Base-by-base conservation (phyloP, 1,140 invertebrate genomes). In the Lucilia cuprina region DNA sequence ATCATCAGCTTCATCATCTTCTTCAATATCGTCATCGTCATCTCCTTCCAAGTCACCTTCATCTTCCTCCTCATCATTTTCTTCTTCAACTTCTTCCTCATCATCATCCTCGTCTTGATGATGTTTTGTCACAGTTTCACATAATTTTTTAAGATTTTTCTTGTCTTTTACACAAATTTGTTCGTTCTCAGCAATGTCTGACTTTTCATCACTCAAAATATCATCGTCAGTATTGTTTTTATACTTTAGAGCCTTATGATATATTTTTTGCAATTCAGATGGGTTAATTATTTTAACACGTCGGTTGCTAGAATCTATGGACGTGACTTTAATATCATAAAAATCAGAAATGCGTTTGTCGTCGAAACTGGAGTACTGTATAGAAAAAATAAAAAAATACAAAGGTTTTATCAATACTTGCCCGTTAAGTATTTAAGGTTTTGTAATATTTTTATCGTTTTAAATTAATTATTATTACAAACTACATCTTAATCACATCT, bases 301-400 rank as follows among this genome's bases (percentile, higher is more conserved):
- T 41, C 89, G 85, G 30, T 90, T 89, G 49, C 89, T 91, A 10
- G 87, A 84, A 85, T 91, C 89, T 85, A 90, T 74, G 35, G 87
- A 89, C 77, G 87, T 91, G 7, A 87, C 89, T 74, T 88, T 89
- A 10, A 91, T 85, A 14, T 86, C 85, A 41, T 89, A 82, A 65
- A 90, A 91, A 80, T 91, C 89, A 21, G 78, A 84, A 17, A 86
- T 83, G 7, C 89, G 86, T 83, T 90, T 86, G 13, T 91, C 89
- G 87, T 91, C 89, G 86, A 89, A 91, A 80, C 89, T 90, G 83
- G 89, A 91, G 41, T 91, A 91, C 89, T 91, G 25, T 0, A 84
- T 17, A 55, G 17, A 14, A 7, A 14, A 55, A 14, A 14, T 41
- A 41, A 41, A 5, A 41, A 30, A 30, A 30, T 2, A 30, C n/a